A percentile compares a stretch with the other conserved stretches of the same genome.
These are phyloP conservation scores for Melospiza melodia DNA, from an alignment of 2,113 vertebrate genomes.

Conservation along the genomic window DNA sequence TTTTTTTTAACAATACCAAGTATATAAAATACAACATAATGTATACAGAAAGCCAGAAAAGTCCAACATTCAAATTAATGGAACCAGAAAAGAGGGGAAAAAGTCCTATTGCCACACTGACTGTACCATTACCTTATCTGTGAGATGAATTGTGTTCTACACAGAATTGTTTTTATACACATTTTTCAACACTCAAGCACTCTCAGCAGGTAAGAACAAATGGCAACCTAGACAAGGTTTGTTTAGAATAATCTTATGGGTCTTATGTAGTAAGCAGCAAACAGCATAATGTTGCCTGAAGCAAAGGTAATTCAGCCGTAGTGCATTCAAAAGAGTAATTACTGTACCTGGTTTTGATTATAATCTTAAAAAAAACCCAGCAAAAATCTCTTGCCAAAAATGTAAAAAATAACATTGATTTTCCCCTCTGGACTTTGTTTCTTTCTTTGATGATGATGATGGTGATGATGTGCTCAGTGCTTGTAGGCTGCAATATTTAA, in stretches of 20 bases:
- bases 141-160: background rate
- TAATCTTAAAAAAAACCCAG: background rate
- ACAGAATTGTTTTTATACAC: background rate
- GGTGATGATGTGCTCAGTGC: background rate
- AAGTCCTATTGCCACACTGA: rapidly evolving
- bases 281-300: background rate
- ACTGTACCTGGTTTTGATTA: background rate
- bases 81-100: background rate
- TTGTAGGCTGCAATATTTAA: background rate
- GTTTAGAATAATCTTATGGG: background rate
- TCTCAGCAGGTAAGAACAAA: background rate
- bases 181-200: background rate
- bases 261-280: background rate
- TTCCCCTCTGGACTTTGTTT: background rate
- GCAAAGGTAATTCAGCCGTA: background rate
- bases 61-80: background rate
- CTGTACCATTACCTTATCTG: background rate
- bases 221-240: background rate
- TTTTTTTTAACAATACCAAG: background rate
- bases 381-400: background rate
- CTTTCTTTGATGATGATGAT: background rate
- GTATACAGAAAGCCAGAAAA: background rate
- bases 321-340: background rate
- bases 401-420: background rate
- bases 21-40: background rate